Evolutionary conservation across 2,888 invertebrate genomes (phyloP).

Genomic region (Quadroppia sp.): DNA sequence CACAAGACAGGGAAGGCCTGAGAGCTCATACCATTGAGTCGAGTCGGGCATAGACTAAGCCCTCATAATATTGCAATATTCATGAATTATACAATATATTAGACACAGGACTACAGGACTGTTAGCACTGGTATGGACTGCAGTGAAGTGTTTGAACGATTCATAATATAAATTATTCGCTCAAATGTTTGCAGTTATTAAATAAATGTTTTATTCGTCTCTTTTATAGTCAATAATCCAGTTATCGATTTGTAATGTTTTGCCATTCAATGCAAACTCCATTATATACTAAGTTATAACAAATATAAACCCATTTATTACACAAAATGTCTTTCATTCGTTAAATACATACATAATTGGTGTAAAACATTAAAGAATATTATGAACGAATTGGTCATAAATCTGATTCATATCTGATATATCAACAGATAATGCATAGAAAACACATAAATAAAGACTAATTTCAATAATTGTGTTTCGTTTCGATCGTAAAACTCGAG

Average conservation of each 20-base stretch:
- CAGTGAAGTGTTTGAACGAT: neutral
- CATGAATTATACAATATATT: slow-evolving; percentile 28
- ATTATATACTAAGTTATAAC: neutral
- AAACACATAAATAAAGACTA: too few relatives aligned
- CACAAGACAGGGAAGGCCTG: neutral
- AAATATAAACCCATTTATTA: neutral
- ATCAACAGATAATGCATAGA: too few relatives aligned
- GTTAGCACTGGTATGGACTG: too few relatives aligned
- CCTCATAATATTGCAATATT: slow-evolving; percentile 27
- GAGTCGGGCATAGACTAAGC: too few relatives aligned
- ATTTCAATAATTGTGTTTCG: too few relatives aligned
- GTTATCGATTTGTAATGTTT: slow-evolving; percentile 19
- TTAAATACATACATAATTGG: slow-evolving; percentile 23
- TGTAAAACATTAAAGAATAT: slow-evolving; percentile 10
- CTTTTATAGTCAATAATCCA: slow-evolving; percentile 29
- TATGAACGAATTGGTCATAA: too few relatives aligned
- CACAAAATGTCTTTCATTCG: neutral
- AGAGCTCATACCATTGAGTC: neutral
- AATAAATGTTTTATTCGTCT: slow-evolving; percentile 9
- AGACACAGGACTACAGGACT: neutral
- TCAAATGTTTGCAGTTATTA: slow-evolving; percentile 31
- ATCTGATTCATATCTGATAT: neutral
- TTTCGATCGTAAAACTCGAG: too few relatives aligned
- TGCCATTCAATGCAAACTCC: neutral
- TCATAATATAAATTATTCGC: slow-evolving; percentile 15